Evolutionary conservation across 53 echinoderm and acorn worm genomes (phyloP).

Genomic region (Holothuria scabra): DNA sequence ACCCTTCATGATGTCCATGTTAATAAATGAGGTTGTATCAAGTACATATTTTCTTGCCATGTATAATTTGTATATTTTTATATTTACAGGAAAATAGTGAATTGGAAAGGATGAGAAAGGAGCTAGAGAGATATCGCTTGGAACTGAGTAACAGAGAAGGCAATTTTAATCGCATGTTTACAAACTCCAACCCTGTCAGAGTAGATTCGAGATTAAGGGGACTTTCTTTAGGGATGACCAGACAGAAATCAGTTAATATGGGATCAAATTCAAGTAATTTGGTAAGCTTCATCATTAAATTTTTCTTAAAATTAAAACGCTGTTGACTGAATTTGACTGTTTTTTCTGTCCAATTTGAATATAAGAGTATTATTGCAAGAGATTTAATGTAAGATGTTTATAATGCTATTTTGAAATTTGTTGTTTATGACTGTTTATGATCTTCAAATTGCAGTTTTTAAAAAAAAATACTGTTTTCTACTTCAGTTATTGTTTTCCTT

Average conservation of each 20-base stretch:
- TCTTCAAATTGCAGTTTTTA: too few species aligned
- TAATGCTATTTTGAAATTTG: too few species aligned
- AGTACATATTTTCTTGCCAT: too few species aligned
- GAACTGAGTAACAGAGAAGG: constrained; percentile 92
- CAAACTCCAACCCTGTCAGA: constrained; percentile 75
- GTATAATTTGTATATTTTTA: background rate
- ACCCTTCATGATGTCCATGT: background rate
- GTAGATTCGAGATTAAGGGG: constrained; percentile 61
- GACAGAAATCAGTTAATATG: constrained; percentile 8
- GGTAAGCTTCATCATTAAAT: background rate
- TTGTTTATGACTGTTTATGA: too few species aligned
- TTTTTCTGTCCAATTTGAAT: too few species aligned
- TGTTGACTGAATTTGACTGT: too few species aligned
- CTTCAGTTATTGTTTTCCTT: too few species aligned
- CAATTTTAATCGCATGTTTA: constrained; percentile 95
- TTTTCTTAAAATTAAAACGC: too few species aligned
- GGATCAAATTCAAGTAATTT: background rate
- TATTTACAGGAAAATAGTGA: constrained; percentile 76
- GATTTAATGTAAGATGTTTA: too few species aligned
- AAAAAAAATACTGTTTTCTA: too few species aligned
- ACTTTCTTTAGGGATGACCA: constrained; percentile 29
- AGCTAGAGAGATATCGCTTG: constrained; percentile 76
- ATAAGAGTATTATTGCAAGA: too few species aligned
- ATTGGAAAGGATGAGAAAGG: constrained; percentile 73
- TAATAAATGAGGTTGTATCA: background rate